phyloP scores from a whole-genome alignment of 2,888 invertebrate genomes.

The Erebia ligea region DNA sequence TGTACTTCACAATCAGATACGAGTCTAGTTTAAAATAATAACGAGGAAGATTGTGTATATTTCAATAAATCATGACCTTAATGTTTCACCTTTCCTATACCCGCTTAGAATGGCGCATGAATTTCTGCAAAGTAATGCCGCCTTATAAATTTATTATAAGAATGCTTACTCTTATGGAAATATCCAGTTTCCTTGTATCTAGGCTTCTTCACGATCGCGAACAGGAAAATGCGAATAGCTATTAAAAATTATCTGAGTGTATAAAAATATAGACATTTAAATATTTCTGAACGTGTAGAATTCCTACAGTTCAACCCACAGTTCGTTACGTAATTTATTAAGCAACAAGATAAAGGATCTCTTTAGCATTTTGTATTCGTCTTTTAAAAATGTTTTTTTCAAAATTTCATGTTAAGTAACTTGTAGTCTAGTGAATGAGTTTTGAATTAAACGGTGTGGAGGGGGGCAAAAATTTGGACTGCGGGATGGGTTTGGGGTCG shows the following conservation, averaged over 20 bases:
- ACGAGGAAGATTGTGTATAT: slow-evolving; percentile 43
- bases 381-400: too few relatives aligned
- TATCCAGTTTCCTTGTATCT: background rate
- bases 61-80: slow-evolving; percentile 51
- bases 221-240: slow-evolving; percentile 16
- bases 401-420: too few relatives aligned
- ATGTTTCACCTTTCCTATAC: slow-evolving; percentile 32
- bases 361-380: background rate
- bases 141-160: slow-evolving; percentile 6
- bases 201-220: slow-evolving; percentile 7
- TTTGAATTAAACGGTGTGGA: too few relatives aligned
- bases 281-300: slow-evolving; percentile 10
- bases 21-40: slow-evolving; percentile 58
- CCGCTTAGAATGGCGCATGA: slow-evolving; percentile 7
- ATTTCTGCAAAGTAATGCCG: slow-evolving; percentile 8
- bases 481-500: too few relatives aligned
- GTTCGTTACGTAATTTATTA: slow-evolving; percentile 5
- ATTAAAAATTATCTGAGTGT: slow-evolving; percentile 2
- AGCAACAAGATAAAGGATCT: background rate
- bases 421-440: too few relatives aligned
- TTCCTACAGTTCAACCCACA: background rate
- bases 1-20: slow-evolving; percentile 70
- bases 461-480: too few relatives aligned
- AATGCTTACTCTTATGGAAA: background rate
- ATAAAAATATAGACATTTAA: slow-evolving; percentile 1